Base-by-base conservation (phyloP, 2,797 vertebrate genomes). In the Hydrocynus forskahlii region DNA sequence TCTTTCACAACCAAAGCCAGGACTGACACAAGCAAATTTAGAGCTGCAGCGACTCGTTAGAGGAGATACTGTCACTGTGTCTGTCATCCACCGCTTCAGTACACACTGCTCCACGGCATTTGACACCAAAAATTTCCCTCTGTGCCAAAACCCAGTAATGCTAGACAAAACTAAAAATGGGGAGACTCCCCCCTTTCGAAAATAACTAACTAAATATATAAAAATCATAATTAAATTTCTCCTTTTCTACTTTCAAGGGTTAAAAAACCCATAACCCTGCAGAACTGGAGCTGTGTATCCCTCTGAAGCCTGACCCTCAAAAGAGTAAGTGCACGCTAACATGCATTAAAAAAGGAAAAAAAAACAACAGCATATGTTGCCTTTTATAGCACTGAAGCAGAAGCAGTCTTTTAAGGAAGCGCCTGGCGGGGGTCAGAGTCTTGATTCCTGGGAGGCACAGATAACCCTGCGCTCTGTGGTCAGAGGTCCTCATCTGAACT, bases 361-460 rank as follows among this genome's bases (percentile, higher is more conserved):
- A 62, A 38, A 63, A 50, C 59, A 63, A 50, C 59, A 82, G 84
- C 89, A 86, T 64, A 72, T 73, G 82, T 84, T 45, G 17, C 75
- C 72, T 63, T 67, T 79, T 84, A 86, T 88, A 84, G 86, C 87
- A 82, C 90, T 50, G 62, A 78, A 76, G 50, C 40, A 14, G 50
- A 76, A 79, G 52, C 72, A 35, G 82, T 59, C 62, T 62, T 78
- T 59, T 78, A 57, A 19, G 66, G 67, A 57, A 80, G 67, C 29
- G 88, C 88, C 83, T 83, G 83, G 85, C 29, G 0, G 81, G 81
- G 92, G 92, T 91, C 89, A 70, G 72, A 12, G 73, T 63, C 86
- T 82, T 81, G 84, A 88, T 87, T 88, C 88, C 92, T 91, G 86
- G 86, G 72, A 91, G 90, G 90, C 85, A 85, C 68, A 86, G 89